Evolutionary conservation across 2,113 vertebrate genomes (phyloP).

Genomic region (Holacanthus passer): DNA sequence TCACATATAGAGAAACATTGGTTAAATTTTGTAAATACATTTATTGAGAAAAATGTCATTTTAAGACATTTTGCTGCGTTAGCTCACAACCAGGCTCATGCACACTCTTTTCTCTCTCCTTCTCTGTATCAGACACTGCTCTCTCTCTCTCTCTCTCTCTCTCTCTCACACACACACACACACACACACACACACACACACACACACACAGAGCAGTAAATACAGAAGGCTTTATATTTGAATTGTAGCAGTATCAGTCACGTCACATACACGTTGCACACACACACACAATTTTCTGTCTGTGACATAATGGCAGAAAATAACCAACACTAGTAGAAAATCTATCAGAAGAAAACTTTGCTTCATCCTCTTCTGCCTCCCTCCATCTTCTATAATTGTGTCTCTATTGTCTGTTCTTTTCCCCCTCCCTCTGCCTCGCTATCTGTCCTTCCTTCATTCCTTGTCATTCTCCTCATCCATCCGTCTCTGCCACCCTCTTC

Average conservation of each 20-base stretch:
- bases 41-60: neutral
- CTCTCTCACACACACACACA: neutral
- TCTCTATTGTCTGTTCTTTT: slow-evolving; percentile 53
- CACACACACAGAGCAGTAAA: slow-evolving; percentile 11
- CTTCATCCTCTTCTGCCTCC: slow-evolving; percentile 44
- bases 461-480: slow-evolving; percentile 67
- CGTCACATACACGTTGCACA: slow-evolving; percentile 37
- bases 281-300: slow-evolving; percentile 30
- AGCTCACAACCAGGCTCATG: neutral
- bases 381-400: slow-evolving; percentile 60
- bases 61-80: too few species aligned
- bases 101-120: neutral
- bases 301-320: slow-evolving; percentile 69
- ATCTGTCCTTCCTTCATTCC: slow-evolving; percentile 65
- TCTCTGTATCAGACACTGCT: slow-evolving; percentile 13
- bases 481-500: slow-evolving; percentile 58
- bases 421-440: slow-evolving; percentile 45
- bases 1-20: neutral
- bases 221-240: slow-evolving; percentile 39
- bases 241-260: slow-evolving; percentile 52
- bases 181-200: neutral
- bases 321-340: slow-evolving; percentile 60
- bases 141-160: neutral
- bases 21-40: slow-evolving; percentile 3
- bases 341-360: slow-evolving; percentile 46